A percentile compares a stretch with the other conserved stretches of the same genome.
phyloP scores from a whole-genome alignment of 2,113 vertebrate species.

The Laticauda colubrina region DNA sequence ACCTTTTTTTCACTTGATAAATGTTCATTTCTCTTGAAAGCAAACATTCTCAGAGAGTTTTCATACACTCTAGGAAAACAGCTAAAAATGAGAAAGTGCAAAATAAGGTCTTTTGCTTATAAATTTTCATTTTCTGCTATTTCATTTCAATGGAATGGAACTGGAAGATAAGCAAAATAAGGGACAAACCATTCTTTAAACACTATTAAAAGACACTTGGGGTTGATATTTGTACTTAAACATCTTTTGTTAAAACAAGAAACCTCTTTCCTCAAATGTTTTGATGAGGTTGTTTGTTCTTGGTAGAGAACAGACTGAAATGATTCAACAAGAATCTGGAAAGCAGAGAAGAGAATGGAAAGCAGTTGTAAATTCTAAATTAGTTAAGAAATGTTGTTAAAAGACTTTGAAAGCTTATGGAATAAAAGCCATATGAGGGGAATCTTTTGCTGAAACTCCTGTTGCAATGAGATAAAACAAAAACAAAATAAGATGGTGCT shows the following conservation, averaged over 20 bases:
- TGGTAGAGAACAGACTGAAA: background rate
- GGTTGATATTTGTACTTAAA: background rate
- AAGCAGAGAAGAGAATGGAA: background rate
- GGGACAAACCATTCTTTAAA: background rate
- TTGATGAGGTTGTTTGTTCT: background rate
- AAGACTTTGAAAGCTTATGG: background rate
- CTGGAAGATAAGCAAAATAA: conserved; percentile 3
- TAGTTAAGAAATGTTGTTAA: conserved; percentile 15
- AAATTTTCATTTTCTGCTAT: conserved; percentile 17
- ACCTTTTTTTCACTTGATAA: background rate
- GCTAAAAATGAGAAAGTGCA: conserved; percentile 8
- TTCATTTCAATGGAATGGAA: background rate
- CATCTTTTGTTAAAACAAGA: background rate
- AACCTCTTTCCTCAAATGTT: background rate
- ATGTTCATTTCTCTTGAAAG: background rate
- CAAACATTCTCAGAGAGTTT: background rate
- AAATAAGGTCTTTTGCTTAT: conserved; percentile 16
- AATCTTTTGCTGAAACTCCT: background rate
- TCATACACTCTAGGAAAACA: conserved; percentile 6
- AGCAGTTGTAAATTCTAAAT: conserved; percentile 15
- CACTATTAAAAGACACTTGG: background rate
- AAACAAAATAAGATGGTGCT: conserved; percentile 1
- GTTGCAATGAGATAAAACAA: background rate
- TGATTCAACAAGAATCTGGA: conserved; percentile 26
- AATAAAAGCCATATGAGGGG: conserved; percentile 3